A percentile compares a stretch with the other conserved stretches of the same genome.
These are phyloP conservation scores for Tokudaia tokunoshimensis DNA, from an alignment of 2,797 vertebrate genomes.

Conservation along the genomic window DNA sequence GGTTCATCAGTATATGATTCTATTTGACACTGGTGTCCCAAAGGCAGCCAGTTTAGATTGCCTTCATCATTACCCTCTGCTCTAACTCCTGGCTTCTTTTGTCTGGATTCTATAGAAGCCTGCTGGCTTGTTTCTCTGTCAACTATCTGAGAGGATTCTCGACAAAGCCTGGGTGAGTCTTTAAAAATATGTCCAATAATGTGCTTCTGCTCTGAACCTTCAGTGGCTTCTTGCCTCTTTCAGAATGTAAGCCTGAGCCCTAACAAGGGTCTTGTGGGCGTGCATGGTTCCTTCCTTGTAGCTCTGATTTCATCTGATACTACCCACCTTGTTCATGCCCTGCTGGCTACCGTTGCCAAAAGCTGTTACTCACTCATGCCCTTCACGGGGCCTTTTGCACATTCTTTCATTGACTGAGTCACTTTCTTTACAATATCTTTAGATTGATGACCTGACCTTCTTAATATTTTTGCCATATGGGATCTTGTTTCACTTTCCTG, in stretches of 20 bases:
- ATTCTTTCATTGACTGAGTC: background rate
- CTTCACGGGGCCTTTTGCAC: background rate
- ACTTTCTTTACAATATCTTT: background rate
- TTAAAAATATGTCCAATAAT: background rate
- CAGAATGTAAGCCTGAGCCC: background rate
- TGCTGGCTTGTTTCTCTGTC: background rate
- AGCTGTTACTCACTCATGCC: background rate
- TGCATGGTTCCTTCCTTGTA: background rate
- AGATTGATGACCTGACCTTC: background rate
- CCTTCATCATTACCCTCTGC: background rate
- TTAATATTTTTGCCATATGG: background rate
- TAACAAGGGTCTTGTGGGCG: background rate
- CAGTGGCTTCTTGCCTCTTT: background rate
- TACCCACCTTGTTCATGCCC: background rate
- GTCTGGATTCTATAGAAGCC: background rate
- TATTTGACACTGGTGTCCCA: background rate
- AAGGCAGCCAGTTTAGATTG: background rate
- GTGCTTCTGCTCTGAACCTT: background rate
- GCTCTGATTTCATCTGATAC: background rate
- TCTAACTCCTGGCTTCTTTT: background rate
- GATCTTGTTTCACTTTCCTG: background rate
- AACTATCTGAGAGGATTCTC: background rate
- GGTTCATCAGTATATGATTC: background rate
- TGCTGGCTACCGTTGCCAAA: background rate
- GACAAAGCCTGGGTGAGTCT: background rate